Evolutionary conservation across 2,113 vertebrate species (phyloP).

Genomic region (Hypomesus transpacificus): DNA sequence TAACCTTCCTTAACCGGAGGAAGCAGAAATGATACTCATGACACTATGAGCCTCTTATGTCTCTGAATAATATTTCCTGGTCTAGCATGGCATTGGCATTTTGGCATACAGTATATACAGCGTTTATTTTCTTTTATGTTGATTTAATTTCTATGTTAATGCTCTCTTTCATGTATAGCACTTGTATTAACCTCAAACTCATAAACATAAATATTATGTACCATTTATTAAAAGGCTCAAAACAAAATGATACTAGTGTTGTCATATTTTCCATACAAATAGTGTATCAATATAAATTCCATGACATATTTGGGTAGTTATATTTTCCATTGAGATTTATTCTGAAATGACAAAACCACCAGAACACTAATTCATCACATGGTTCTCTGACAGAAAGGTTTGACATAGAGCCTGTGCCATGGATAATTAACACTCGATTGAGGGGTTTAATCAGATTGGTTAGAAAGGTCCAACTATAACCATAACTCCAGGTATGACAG

Average conservation of each 20-base stretch:
- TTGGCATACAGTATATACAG: slow-evolving; percentile 33
- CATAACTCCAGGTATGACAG: no score
- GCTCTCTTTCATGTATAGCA: slow-evolving; percentile 57
- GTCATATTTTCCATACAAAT: not conserved
- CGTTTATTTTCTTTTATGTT: slow-evolving; percentile 45
- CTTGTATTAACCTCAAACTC: slow-evolving; percentile 63
- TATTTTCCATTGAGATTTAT: not conserved
- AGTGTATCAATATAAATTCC: no score
- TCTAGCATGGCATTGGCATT: slow-evolving; percentile 47
- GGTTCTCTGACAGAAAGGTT: no score
- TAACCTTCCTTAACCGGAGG: not conserved
- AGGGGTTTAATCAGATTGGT: no score
- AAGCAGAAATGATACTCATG: slow-evolving; percentile 31
- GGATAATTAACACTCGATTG: no score
- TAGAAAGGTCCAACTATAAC: no score
- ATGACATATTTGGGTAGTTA: not conserved
- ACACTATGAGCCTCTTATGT: slow-evolving; percentile 25
- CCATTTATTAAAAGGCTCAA: slow-evolving; percentile 67
- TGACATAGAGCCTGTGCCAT: no score
- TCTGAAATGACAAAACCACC: slow-evolving; percentile 4
- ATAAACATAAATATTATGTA: slow-evolving; percentile 42
- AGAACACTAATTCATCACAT: not conserved
- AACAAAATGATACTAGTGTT: slow-evolving; percentile 7
- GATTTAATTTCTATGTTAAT: slow-evolving; percentile 39
- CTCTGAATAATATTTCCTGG: slow-evolving; percentile 31